A percentile compares a stretch with the other conserved stretches of the same genome.
Conservation (phyloP, 2,888 invertebrate genomes). For the Orchesella flavescens region DNA sequence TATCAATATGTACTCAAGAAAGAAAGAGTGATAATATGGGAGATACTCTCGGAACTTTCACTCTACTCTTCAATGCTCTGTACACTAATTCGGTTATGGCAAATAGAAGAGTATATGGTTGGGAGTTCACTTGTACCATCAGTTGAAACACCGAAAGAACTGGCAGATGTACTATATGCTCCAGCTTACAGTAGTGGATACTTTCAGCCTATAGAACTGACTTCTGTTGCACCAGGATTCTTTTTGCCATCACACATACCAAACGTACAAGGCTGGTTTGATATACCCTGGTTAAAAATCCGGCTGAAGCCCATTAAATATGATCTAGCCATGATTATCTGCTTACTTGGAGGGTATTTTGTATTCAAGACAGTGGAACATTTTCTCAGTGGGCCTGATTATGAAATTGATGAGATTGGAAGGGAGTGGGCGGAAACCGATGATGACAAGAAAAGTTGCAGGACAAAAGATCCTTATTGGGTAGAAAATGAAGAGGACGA, state of each 20-base stretch:
- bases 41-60: constrained; percentile 14
- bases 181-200: constrained; percentile 40
- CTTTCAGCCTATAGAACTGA: constrained; percentile 34
- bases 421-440: constrained; percentile 21
- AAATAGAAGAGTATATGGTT: not conserved
- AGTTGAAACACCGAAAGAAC: not conserved
- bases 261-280: constrained; percentile 14
- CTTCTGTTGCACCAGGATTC: not conserved
- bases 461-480: constrained; percentile 13
- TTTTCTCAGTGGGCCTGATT: not conserved
- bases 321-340: constrained; percentile 25
- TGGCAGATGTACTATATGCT: not conserved
- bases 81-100: not conserved
- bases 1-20: constrained; percentile 38
- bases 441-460: not conserved
- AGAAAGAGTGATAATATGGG: constrained; percentile 11
- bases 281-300: constrained; percentile 28
- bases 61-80: constrained; percentile 12
- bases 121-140: not conserved
- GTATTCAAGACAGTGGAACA: constrained; percentile 27
- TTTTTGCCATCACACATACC: constrained; percentile 33
- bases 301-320: constrained; percentile 25
- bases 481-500: not conserved
- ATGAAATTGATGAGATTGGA: constrained; percentile 1
- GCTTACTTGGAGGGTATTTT: constrained; percentile 31